A percentile compares a stretch with the other conserved stretches of the same genome.
Conservation (phyloP, 2,888 invertebrate species). For the Euspilapteryx auroguttella region DNA sequence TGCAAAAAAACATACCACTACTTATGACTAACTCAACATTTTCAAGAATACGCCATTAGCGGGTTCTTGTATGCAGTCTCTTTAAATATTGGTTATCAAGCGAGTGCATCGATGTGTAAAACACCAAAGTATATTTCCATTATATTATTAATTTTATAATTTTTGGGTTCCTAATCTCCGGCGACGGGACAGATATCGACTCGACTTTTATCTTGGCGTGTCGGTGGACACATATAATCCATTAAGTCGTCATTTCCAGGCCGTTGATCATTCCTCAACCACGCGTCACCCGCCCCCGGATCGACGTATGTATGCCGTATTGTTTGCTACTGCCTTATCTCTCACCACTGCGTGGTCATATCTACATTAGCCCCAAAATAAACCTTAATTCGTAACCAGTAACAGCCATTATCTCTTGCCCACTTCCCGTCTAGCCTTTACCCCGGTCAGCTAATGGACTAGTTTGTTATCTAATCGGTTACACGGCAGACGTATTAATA, state of each 20-base stretch:
- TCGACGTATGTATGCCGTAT: conserved; percentile 29
- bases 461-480: conserved; percentile 58
- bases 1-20: no score
- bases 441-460: conserved; percentile 55
- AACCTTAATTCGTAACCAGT: conserved; percentile 25
- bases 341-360: conserved; percentile 25
- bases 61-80: no score
- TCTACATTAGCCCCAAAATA: conserved; percentile 17
- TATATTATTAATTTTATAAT: conserved; percentile 53
- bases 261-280: conserved; percentile 56
- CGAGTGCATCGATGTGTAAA: conserved; percentile 33
- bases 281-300: conserved; percentile 50
- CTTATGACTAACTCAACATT: no score
- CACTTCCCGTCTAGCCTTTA: no score
- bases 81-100: no score
- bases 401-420: conserved; percentile 15
- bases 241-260: conserved; percentile 61
- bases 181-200: conserved; percentile 37
- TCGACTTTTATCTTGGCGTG: conserved; percentile 54
- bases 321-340: conserved; percentile 55
- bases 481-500: conserved; percentile 53
- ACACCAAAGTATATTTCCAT: conserved; percentile 41
- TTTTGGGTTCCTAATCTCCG: conserved; percentile 48
- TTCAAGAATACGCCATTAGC: no score
- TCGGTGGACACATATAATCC: conserved; percentile 58